Base-by-base conservation (phyloP, 2,888 invertebrate species). In the Polydrusus tereticollis region DNA sequence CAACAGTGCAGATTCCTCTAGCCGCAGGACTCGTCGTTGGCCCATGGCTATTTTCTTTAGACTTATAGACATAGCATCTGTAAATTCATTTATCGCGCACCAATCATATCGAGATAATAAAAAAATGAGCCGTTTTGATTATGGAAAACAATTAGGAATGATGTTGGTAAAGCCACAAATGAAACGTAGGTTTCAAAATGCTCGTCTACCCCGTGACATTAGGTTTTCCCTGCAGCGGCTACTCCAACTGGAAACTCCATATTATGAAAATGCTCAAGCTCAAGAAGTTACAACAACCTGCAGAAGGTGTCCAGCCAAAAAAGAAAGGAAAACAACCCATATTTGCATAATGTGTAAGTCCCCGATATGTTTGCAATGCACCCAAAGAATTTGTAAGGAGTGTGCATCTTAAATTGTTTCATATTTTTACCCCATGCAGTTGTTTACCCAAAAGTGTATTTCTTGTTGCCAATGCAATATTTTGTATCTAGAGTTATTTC, bases 11-110 rank as follows among this genome's bases (percentile, higher is more conserved):
- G 26, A 26, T 26, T 26, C 26, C 26, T 26, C 26, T 26, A 26
- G 26, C 7, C 26, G 26, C 26, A 26, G 26, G 26, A 26, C 26
- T 26, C 26, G 26, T 20, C 47, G 16, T 47, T 47, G 47, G 47
- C 47, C 47, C 20, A 47, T 47, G 47, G 47, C 21, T 7, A 47
- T 47, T 47, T 47, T 47, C 47, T 47, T 47, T 47, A 47, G 47
- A 47, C 47, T 47, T 18, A 21, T 47, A 8, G 47, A 47, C 21
- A 47, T 47, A 36, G 36, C 36, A 36, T 36, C 36, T 36, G 36
- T 36, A 36, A 36, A 36, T 36, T 36, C 12, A 36, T 36, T 12
- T 36, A 36, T n/a, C n/a, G n/a, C n/a, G n/a, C n/a, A n/a, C 36
- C 36, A 36, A 10, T 36, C 36, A 36, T 36, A 36, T 36, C 36